Conservation (phyloP, 2,888 invertebrate genomes). For the Melitaea athalia region DNA sequence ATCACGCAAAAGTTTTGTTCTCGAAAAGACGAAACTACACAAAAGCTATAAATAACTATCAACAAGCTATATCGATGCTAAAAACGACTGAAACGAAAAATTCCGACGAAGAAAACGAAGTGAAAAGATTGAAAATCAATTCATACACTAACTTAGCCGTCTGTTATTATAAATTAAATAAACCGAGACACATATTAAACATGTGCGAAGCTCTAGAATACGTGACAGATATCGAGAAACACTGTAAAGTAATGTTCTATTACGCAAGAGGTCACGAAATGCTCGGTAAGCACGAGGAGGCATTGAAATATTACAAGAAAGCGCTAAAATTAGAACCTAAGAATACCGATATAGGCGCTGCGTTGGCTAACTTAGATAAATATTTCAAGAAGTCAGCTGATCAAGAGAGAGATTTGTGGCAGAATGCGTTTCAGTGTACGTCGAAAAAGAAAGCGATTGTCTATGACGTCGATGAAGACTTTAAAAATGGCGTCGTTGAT, state of each 20-base stretch:
- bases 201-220: conserved; percentile 66
- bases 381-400: conserved; percentile 48
- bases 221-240: conserved; percentile 57
- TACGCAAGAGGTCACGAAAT: conserved; percentile 63
- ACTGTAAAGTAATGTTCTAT: conserved; percentile 69
- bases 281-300: conserved; percentile 58
- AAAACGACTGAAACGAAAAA: conserved; percentile 54
- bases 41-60: conserved; percentile 61
- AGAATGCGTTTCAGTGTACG: conserved; percentile 55
- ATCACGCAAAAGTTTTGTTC: conserved; percentile 59
- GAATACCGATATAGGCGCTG: conserved; percentile 67
- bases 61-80: conserved; percentile 60
- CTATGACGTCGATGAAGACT: conserved; percentile 63
- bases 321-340: conserved; percentile 71
- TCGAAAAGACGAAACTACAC: conserved; percentile 50
- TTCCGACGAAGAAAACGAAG: conserved; percentile 48
- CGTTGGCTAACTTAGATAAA: conserved; percentile 57
- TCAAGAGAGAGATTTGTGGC: conserved; percentile 65
- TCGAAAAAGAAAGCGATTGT: conserved; percentile 44
- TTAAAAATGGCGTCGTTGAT: conserved; percentile 57
- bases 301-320: conserved; percentile 62
- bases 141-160: conserved; percentile 66
- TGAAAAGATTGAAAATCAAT: conserved; percentile 58
- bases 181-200: conserved; percentile 62
- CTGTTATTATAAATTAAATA: conserved; percentile 66